These are phyloP conservation scores for Leuciscus waleckii DNA, from an alignment of 2,797 vertebrate genomes.

Conservation along the genomic window DNA sequence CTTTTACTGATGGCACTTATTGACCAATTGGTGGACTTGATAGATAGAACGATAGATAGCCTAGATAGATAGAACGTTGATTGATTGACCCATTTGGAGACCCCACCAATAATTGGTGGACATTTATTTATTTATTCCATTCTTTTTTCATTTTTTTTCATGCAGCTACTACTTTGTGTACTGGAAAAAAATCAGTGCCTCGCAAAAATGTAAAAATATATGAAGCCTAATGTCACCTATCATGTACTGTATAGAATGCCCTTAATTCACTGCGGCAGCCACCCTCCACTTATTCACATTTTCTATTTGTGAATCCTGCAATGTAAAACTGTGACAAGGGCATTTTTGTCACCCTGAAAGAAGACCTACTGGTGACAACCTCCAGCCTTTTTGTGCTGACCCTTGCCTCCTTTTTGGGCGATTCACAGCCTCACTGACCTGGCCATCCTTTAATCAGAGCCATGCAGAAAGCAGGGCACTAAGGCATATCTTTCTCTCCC, in stretches of 20 bases:
- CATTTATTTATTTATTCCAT: not conserved
- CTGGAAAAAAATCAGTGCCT: not conserved
- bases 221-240: not conserved
- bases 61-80: no score
- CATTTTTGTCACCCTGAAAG: slow-evolving; percentile 20
- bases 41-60: no score
- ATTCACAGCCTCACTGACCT: slow-evolving; percentile 21
- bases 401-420: not conserved
- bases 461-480: slow-evolving; percentile 33
- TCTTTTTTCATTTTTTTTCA: not conserved
- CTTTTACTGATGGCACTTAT: not conserved
- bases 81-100: not conserved
- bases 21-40: not conserved
- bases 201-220: not conserved
- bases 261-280: not conserved
- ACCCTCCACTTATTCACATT: not conserved
- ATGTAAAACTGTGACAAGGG: slow-evolving; percentile 13
- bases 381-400: slow-evolving; percentile 25
- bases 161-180: not conserved
- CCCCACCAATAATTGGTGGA: no score
- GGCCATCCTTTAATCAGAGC: slow-evolving; percentile 38
- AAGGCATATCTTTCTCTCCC: slow-evolving; percentile 25
- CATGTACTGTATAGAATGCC: not conserved
- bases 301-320: not conserved
- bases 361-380: slow-evolving; percentile 5